Evolutionary conservation across 1,140 invertebrate species (phyloP).

Genomic region (Drosophila persimilis): DNA sequence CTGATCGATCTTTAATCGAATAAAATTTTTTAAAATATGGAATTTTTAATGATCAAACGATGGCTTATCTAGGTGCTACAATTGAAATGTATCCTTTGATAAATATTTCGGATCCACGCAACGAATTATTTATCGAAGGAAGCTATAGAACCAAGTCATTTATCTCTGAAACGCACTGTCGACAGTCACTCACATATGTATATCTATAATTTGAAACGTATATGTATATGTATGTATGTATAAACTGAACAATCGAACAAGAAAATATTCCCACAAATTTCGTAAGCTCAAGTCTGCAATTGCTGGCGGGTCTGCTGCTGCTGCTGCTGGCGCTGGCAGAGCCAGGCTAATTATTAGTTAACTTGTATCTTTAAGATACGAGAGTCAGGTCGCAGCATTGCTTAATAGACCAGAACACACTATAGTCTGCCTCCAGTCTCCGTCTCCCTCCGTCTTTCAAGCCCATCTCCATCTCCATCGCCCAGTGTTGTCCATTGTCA

Average conservation of each 20-base stretch:
- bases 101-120: no score
- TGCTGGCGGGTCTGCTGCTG: conserved; percentile 11
- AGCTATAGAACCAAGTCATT: no score
- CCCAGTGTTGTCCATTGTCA: conserved; percentile 60
- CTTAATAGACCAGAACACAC: conserved; percentile 79
- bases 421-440: conserved; percentile 15
- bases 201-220: no score
- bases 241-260: conserved; percentile 71
- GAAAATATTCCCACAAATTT: conserved; percentile 75
- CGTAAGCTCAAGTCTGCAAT: conserved; percentile 70
- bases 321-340: conserved; percentile 34
- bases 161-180: no score
- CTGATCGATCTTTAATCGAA: no score
- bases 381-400: conserved; percentile 58
- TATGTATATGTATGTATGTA: conserved; percentile 3
- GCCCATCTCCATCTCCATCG: background rate
- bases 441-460: background rate
- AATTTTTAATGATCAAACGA: no score
- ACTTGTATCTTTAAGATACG: conserved; percentile 80
- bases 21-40: no score
- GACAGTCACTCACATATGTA: conserved; percentile 14
- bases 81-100: no score
- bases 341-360: conserved; percentile 76
- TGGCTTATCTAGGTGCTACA: no score
- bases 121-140: no score